Conservation (phyloP, 1,140 invertebrate genomes). For the Platyura marginata region DNA sequence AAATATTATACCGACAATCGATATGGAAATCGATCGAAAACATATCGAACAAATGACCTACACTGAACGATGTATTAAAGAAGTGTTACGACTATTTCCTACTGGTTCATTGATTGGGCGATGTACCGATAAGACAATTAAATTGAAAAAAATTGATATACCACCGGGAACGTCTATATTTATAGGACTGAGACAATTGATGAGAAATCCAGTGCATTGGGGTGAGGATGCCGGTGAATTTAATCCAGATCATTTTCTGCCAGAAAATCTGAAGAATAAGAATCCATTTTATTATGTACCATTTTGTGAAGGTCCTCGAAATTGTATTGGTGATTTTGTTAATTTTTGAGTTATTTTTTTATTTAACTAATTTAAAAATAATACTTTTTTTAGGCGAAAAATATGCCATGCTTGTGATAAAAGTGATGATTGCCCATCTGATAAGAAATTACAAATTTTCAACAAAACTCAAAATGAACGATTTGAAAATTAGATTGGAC, state of each 20-base stretch:
- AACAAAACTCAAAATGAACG: too few relatives aligned
- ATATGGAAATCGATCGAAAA: background rate
- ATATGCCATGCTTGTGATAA: too few relatives aligned
- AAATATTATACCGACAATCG: background rate
- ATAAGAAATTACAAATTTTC: too few relatives aligned
- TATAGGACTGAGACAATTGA: background rate
- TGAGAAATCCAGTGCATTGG: constrained; percentile 11
- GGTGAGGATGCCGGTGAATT: constrained; percentile 24
- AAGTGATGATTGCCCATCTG: too few relatives aligned
- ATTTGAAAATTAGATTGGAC: too few relatives aligned
- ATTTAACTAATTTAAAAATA: too few relatives aligned
- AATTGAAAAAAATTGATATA: background rate
- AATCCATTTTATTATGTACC: background rate
- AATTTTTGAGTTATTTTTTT: too few relatives aligned
- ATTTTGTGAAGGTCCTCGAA: background rate
- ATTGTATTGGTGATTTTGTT: background rate
- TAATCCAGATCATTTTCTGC: constrained; percentile 45
- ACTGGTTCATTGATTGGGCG: background rate
- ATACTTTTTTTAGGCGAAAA: too few relatives aligned
- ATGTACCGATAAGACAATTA: background rate
- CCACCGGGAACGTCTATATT: background rate
- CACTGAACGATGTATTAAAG: background rate
- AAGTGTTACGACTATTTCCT: background rate
- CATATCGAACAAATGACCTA: background rate
- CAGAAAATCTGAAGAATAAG: constrained; percentile 4